Evolutionary conservation across 2,888 invertebrate genomes (phyloP), one percentile per base, ranked within the genome.

Genomic region (Alentia gelatinosa): DNA sequence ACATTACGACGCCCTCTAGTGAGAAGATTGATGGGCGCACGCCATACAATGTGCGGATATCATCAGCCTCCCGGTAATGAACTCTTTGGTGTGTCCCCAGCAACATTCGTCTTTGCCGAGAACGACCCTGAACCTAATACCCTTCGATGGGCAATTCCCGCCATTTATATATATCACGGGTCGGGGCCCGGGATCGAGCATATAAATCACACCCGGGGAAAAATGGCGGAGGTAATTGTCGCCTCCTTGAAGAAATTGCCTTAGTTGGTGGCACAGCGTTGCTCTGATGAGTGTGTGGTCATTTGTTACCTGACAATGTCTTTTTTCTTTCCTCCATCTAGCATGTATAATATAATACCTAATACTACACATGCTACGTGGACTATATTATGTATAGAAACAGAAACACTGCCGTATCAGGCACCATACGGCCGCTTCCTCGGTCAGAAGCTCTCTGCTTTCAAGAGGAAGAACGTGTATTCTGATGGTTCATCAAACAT

Each of bases 31-130:
- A 86, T 86, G 26, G 47, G 23, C 86, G 19, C 47, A 47, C 86
- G 86, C 86, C 86, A 86, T 86, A 86, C 86, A 86, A 86, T 86
- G 86, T 86, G 86, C 86, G 86, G 86, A 86, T 86, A 86, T 86
- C 86, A 86, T 86, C 86, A 86, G 86, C 30, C 26, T 12, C 50
- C 47, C 86, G 50, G 86, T 86, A 86, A 86, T 86, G 86, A 86
- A 86, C 86, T 33, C 86, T 86, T 86, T 86, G 86, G 47, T 47
- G 86, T 86, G 86, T 86, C 86, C 86, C 86, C 86, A 33, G 26
- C 47, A 23, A 30, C 86, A 86, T 86, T 86, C 50, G 86, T 86
- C 86, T 86, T 86, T 30, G 86, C 26, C 47, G 86, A 12, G 35
- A 86, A 86, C 86, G 86, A 86, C 86, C 84, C 86, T 86, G 86